Evolutionary conservation across 2,113 vertebrate genomes (phyloP).

Genomic region (Colossoma macropomum): DNA sequence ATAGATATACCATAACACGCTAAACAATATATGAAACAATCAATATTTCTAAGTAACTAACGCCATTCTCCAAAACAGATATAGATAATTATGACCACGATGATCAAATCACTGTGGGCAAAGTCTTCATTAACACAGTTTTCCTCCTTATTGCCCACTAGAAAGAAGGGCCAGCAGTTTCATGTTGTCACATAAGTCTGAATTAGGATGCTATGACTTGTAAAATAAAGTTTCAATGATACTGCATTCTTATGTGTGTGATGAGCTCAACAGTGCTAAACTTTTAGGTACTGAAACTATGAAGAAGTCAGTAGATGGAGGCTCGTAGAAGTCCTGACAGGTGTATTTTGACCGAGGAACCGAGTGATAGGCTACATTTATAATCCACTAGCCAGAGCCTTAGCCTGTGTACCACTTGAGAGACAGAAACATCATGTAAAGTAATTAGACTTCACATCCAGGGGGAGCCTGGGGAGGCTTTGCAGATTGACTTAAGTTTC

Average conservation of each 20-base stretch:
- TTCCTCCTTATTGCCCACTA: too few relatives aligned
- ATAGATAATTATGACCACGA: too few relatives aligned
- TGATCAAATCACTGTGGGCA: too few relatives aligned
- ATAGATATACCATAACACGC: too few relatives aligned
- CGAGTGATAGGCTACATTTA: neutral
- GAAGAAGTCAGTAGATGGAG: neutral
- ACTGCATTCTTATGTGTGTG: neutral
- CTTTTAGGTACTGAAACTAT: neutral
- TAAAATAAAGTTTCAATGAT: neutral
- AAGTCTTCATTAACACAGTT: too few relatives aligned
- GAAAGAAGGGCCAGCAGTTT: too few relatives aligned
- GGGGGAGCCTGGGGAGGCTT: constrained; percentile 28
- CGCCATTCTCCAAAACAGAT: too few relatives aligned
- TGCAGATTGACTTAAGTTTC: constrained; percentile 46
- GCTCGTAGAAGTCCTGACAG: neutral
- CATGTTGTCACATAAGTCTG: too few relatives aligned
- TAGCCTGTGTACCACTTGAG: constrained; percentile 3
- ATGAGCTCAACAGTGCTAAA: neutral
- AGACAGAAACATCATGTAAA: constrained; percentile 45
- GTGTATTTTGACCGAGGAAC: neutral
- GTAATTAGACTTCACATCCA: constrained; percentile 54
- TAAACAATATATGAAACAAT: neutral
- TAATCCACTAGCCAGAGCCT: neutral
- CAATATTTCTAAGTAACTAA: neutral
- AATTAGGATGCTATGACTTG: too few relatives aligned